A percentile compares a stretch with the other conserved stretches of the same genome.
Evolutionary conservation across 2,797 vertebrate genomes (phyloP).

Genomic region (Lagodon rhomboides): DNA sequence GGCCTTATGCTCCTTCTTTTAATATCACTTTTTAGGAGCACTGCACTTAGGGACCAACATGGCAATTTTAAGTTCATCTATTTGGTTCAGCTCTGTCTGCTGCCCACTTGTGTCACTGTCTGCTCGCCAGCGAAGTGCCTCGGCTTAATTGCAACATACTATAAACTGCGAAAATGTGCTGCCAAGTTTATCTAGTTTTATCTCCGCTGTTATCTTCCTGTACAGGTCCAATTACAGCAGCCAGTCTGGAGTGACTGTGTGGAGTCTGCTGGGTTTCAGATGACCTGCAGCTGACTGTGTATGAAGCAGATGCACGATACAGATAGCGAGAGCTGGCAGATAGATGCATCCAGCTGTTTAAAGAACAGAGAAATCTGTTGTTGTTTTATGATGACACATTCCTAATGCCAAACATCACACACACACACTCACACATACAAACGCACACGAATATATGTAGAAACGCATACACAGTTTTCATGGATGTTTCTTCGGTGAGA

Average conservation of each 20-base stretch:
- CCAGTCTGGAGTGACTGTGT: constrained; percentile 45
- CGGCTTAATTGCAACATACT: constrained; percentile 50
- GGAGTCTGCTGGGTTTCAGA: constrained; percentile 53
- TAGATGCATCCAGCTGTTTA: constrained; percentile 69
- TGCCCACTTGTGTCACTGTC: constrained; percentile 40
- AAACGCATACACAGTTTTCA: constrained; percentile 49
- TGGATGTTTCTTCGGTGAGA: constrained; percentile 67
- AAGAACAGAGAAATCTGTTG: constrained; percentile 62
- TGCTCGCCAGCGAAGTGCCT: constrained; percentile 36
- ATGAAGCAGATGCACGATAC: constrained; percentile 59
- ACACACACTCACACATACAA: constrained; percentile 20
- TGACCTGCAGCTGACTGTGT: constrained; percentile 66
- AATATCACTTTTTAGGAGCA: constrained; percentile 26
- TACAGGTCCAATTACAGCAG: constrained; percentile 69
- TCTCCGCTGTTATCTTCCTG: constrained; percentile 56
- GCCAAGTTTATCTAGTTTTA: constrained; percentile 60
- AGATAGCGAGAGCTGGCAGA: constrained; percentile 64
- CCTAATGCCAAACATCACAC: constrained; percentile 51
- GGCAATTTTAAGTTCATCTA: constrained; percentile 44
- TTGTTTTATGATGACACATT: constrained; percentile 64
- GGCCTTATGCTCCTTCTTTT: constrained; percentile 23
- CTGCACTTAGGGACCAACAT: constrained; percentile 11
- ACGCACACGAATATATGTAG: constrained; percentile 9
- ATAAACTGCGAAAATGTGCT: constrained; percentile 63
- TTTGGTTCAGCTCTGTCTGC: constrained; percentile 25